Percentiles rank a stretch among this genome's conserved stretches.
These are phyloP conservation scores for Phaethon lepturus DNA, from an alignment of 2,113 vertebrate species.

Conservation along the genomic window DNA sequence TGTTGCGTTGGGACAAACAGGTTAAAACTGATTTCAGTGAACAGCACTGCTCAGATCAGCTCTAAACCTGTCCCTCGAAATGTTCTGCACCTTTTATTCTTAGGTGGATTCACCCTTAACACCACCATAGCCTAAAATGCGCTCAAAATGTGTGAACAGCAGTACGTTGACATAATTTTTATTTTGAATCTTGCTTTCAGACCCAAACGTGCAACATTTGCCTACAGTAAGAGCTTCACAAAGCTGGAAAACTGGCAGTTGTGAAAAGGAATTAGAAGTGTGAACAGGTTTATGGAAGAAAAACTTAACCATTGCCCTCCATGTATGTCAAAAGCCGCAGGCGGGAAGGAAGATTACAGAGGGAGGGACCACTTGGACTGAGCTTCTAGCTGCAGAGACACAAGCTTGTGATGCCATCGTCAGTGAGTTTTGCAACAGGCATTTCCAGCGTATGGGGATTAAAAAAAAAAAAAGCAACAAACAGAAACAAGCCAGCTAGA, in stretches of 20 bases:
- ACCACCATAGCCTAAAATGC: not conserved
- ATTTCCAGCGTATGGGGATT: not conserved
- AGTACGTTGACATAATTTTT: not conserved
- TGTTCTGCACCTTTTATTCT: not conserved
- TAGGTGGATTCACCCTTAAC: not conserved
- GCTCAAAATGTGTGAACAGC: not conserved
- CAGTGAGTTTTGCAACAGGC: not conserved
- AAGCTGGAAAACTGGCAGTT: constrained; percentile 28
- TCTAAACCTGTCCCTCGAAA: not conserved
- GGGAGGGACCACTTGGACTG: not conserved
- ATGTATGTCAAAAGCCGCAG: not conserved
- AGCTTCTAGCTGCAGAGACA: not conserved
- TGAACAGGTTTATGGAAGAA: constrained; percentile 29
- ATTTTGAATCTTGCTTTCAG: not conserved
- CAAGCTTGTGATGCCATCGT: not conserved
- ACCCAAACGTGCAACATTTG: not conserved
- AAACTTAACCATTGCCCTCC: not conserved
- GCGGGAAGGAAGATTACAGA: not conserved
- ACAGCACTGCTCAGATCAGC: not conserved
- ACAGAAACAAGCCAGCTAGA: not conserved
- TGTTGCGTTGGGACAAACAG: not conserved
- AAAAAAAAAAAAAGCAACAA: not conserved
- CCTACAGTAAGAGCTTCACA: constrained; percentile 25
- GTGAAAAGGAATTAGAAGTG: constrained; percentile 35
- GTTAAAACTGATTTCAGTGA: not conserved